Conservation (phyloP, 2,888 invertebrate genomes). For the Melanostoma mellinum region DNA sequence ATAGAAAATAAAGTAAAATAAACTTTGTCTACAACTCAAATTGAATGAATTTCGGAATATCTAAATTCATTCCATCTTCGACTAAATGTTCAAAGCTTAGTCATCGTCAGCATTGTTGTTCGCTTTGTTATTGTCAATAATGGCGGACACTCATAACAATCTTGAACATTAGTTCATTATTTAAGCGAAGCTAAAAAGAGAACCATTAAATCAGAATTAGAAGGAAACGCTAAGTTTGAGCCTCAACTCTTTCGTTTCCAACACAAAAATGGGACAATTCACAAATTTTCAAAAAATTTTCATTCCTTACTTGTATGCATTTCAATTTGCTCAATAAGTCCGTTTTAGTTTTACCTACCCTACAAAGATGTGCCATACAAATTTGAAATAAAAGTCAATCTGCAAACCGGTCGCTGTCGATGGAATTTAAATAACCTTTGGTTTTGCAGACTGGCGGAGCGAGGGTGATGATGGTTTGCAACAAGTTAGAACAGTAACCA, state of each 20-base stretch:
- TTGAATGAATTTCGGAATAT: no score
- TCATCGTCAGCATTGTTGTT: no score
- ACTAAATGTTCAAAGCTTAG: no score
- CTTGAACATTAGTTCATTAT: no score
- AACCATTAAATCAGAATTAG: not conserved
- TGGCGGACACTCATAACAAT: no score
- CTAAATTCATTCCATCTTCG: no score
- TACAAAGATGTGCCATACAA: not conserved
- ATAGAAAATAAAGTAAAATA: no score
- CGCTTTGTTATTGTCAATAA: no score
- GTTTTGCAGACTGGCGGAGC: not conserved
- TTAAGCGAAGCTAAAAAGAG: not conserved
- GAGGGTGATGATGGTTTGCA: slow-evolving; percentile 5
- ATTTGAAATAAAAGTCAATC: not conserved
- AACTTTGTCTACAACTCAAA: no score
- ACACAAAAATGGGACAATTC: not conserved
- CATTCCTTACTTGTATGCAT: no score
- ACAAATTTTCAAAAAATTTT: not conserved
- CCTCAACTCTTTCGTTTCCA: slow-evolving; percentile 17
- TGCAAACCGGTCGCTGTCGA: slow-evolving; percentile 37
- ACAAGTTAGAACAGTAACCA: not conserved
- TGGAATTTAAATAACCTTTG: slow-evolving; percentile 47
- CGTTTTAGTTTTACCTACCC: not conserved
- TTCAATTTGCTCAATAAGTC: no score
- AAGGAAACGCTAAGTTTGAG: not conserved